These are phyloP conservation scores for Drosophila nr. medialis DNA, from an alignment of 2,888 invertebrate genomes.

Conservation along the genomic window DNA sequence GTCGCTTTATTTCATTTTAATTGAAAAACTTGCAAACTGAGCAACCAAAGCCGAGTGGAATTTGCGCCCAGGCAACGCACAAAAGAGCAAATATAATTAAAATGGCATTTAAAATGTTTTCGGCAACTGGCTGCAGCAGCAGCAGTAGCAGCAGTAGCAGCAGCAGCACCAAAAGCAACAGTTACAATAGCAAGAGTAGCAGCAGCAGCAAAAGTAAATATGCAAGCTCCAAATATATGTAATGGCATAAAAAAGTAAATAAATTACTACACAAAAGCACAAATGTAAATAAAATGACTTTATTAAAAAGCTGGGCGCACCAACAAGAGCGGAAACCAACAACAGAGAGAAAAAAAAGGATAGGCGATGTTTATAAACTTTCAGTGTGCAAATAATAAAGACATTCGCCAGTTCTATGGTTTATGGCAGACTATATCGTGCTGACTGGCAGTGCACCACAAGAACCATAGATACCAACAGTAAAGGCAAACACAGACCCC, in stretches of 20 bases:
- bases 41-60: constrained; percentile 48
- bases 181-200: constrained; percentile 19
- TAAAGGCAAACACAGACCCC: constrained; percentile 6
- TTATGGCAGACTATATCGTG: constrained; percentile 30
- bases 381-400: constrained; percentile 68
- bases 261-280: constrained; percentile 68
- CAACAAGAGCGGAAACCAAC: constrained; percentile 12
- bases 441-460: constrained; percentile 36
- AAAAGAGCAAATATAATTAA: constrained; percentile 75
- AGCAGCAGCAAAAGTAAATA: constrained; percentile 43
- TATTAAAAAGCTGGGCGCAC: constrained; percentile 58
- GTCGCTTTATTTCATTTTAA: constrained; percentile 78
- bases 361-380: constrained; percentile 68
- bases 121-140: constrained; percentile 51
- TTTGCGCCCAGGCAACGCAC: constrained; percentile 51
- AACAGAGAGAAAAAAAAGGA: constrained; percentile 37
- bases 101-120: constrained; percentile 77
- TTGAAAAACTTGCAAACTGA: constrained; percentile 71
- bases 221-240: constrained; percentile 53
- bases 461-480: constrained; percentile 12
- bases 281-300: constrained; percentile 70
- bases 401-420: constrained; percentile 51
- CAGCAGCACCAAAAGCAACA: constrained; percentile 26
- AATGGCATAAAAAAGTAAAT: constrained; percentile 63
- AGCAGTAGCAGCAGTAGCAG: constrained; percentile 11